Base-by-base conservation (phyloP, 1,140 invertebrate genomes). In the Dreissena rostriformis region DNA sequence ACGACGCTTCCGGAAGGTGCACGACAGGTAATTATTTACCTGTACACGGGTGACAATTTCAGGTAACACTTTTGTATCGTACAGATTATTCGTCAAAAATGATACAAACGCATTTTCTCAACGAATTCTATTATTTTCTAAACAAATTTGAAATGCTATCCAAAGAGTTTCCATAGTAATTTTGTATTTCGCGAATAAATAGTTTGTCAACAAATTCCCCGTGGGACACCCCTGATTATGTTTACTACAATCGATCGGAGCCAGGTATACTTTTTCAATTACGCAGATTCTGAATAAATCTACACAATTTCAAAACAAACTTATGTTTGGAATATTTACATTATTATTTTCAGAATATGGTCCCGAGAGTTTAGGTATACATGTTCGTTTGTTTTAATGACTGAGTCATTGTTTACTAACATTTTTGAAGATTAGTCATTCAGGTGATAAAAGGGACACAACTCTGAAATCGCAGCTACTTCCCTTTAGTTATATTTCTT, bases 1-100 rank as follows among this genome's bases (percentile, higher is more conserved):
- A 53, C 52, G 61, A 73, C 79, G 79, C 79, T 73, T 81, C 79
- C 68, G 67, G 12, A 70, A 61, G 79, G 67, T 19, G 4, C 29
- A 10, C 15, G 15, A 17, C 24, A 66, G 68, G 22, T 51, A 14
- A 39, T 39, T 51, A 26, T 28, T 39, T 73, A 81, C 79, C 79
- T 81, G 79, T 73, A 55, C 71, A 68, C 66, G 70, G 79, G 68
- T 81, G 55, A 49, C 17, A 19, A n/a, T 61, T 61, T 61, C 57
- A 61, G 57, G 57, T 61, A 61, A 61, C 17, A n/a, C 17, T 24
- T n/a, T n/a, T 61, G 17, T n/a, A 61, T 19, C 11, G 57, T 19
- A 61, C 6, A 2, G 57, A 61, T 61, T 6, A 61, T 61, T 8
- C 39, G 8, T 5, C 39, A 39, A 39, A n/a, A 39, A 39, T 39